phyloP scores from a whole-genome alignment of 2,888 invertebrate species.

The Horisme vitalbata region DNA sequence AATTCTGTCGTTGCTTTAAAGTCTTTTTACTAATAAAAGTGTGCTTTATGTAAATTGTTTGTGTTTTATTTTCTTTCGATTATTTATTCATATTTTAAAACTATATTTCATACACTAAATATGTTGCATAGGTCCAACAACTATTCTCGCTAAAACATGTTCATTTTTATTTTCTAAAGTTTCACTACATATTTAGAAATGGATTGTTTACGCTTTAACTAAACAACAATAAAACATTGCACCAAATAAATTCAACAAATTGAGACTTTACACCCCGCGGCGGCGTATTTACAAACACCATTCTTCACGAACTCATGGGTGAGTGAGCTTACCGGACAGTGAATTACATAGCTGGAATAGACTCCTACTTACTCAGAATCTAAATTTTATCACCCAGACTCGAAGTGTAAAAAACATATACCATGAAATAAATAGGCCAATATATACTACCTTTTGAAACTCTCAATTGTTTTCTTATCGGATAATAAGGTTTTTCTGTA shows the following conservation, averaged over 20 bases:
- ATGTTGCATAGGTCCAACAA: too few relatives aligned
- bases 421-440: neutral
- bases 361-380: neutral
- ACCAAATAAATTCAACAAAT: conserved; percentile 39
- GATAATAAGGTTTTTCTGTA: too few relatives aligned
- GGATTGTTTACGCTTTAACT: conserved; percentile 26
- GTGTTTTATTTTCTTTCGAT: too few relatives aligned
- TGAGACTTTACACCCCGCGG: conserved; percentile 45
- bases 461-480: neutral
- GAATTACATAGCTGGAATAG: conserved; percentile 6
- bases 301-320: conserved; percentile 30
- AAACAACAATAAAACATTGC: conserved; percentile 24
- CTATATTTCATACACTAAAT: too few relatives aligned
- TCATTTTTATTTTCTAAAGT: too few relatives aligned
- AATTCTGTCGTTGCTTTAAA: too few relatives aligned
- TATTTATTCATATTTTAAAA: too few relatives aligned
- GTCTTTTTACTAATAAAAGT: too few relatives aligned
- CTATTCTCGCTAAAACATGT: too few relatives aligned
- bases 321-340: conserved; percentile 16
- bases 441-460: conserved; percentile 1
- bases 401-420: neutral
- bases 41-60: too few relatives aligned
- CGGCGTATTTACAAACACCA: conserved; percentile 46
- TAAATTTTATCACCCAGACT: neutral
- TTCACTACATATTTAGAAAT: too few relatives aligned